Conservation (phyloP, 1,140 invertebrate species). For the Cotesia vestalis region DNA sequence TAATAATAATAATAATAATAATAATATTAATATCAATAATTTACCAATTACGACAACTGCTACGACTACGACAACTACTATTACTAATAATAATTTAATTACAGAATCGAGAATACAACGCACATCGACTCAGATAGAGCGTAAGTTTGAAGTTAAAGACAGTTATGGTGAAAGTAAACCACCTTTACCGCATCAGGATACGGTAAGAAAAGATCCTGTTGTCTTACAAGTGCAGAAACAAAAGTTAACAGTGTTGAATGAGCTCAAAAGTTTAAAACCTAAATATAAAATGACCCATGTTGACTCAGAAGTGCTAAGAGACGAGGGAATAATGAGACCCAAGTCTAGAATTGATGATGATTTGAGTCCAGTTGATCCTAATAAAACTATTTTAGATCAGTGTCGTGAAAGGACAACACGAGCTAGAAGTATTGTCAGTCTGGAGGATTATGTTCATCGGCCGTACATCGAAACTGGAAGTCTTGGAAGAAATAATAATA, state of each 20-base stretch:
- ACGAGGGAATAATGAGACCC: slow-evolving; percentile 64
- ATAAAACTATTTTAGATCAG: slow-evolving; percentile 40
- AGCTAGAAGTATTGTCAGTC: slow-evolving; percentile 57
- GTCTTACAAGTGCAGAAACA: slow-evolving; percentile 63
- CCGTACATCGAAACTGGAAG: slow-evolving; percentile 57
- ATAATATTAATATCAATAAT: no score
- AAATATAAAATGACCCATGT: slow-evolving; percentile 64
- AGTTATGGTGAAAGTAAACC: slow-evolving; percentile 45
- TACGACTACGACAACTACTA: no score
- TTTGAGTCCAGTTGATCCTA: slow-evolving; percentile 54
- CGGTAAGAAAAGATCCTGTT: slow-evolving; percentile 56
- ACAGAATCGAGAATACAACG: slow-evolving; percentile 60
- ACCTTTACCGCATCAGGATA: slow-evolving; percentile 50
- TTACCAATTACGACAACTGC: no score
- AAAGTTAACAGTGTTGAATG: slow-evolving; percentile 60
- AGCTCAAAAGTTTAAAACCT: slow-evolving; percentile 59
- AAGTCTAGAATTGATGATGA: slow-evolving; percentile 64
- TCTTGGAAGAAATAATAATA: slow-evolving; percentile 46
- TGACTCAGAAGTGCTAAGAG: slow-evolving; percentile 61
- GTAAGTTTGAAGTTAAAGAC: slow-evolving; percentile 56
- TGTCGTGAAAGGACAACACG: slow-evolving; percentile 47
- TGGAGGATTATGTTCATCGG: slow-evolving; percentile 53
- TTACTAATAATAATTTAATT: slow-evolving; percentile 47
- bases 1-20: no score
- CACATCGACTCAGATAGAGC: slow-evolving; percentile 57